Base-by-base conservation (phyloP, 2,797 vertebrate species). In the Orientallactaga sibirica region DNA sequence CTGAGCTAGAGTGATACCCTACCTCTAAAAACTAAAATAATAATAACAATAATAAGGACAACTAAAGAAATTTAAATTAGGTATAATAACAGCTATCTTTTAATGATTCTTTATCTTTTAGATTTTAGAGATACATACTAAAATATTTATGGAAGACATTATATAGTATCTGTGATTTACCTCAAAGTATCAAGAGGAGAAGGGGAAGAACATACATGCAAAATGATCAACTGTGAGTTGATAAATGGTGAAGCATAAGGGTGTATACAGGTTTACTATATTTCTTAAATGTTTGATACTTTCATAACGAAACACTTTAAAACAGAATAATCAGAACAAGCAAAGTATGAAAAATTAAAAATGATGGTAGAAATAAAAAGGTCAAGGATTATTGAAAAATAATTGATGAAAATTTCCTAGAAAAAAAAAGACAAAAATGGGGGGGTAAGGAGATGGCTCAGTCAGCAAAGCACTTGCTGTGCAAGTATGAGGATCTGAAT, bases 91-190 rank as follows among this genome's bases (percentile, higher is more conserved):
- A 84, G n/a, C 52, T 76, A 22, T 64, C 87, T 70, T 75, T 85
- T 85, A 52, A 92, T 78, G 58, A 84, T 15, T 82, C 18, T 70
- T 71, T 67, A 55, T 75, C 52, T 87, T 90, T 68, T 64, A 91
- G 48, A 90, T 87, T 90, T 68, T 64, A 91, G 48, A 90, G 27
- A 76, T 48, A 84, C 7, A 84, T n/a, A 58, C 71, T 84, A 73
- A 91, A 90, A 66, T 52, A 85, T 52, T 67, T 93, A 92, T 79
- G 77, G 8, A 81, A 96, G 37, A 86, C 86, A 89, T 74, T 88
- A 71, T 62, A 89, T 18, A 92, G 61, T 64, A 14, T 67, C 66
- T 91, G 15, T 37, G 37, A 87, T 88, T 71, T 91, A 41, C 29
- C 61, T 76, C 58, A 88, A 81, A 94, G 81, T 86, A 91, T 75